phyloP scores from a whole-genome alignment of 1,140 invertebrate species.

The Cyclargus thomasi region DNA sequence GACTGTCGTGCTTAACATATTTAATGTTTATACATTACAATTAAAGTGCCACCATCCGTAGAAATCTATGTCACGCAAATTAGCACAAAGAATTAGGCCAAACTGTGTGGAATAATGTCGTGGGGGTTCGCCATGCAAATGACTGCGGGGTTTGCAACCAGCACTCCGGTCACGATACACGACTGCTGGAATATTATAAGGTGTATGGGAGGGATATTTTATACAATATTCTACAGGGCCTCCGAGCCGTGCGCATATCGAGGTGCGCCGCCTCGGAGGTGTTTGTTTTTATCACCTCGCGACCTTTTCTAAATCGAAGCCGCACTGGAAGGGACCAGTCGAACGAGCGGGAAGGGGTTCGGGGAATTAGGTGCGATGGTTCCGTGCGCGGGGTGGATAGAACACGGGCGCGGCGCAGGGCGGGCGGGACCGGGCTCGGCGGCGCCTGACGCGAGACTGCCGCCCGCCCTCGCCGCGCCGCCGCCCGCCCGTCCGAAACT shows the following conservation, averaged over 20 bases:
- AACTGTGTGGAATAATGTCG: slow-evolving; percentile 25
- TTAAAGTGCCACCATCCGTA: slow-evolving; percentile 20
- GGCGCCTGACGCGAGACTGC: slow-evolving; percentile 66
- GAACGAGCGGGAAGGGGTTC: slow-evolving; percentile 19
- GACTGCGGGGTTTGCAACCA: not conserved
- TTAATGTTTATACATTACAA: slow-evolving; percentile 17
- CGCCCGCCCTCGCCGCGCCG: slow-evolving; percentile 36
- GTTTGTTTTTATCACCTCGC: slow-evolving; percentile 14
- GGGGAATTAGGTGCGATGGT: slow-evolving; percentile 32
- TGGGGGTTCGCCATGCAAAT: not conserved
- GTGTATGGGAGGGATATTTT: slow-evolving; percentile 21
- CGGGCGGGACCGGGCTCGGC: slow-evolving; percentile 46
- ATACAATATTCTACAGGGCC: slow-evolving; percentile 31
- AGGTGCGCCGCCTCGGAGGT: slow-evolving; percentile 40
- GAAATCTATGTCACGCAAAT: slow-evolving; percentile 33
- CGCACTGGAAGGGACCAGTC: slow-evolving; percentile 1
- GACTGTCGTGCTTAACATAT: slow-evolving; percentile 3
- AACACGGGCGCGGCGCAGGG: slow-evolving; percentile 18
- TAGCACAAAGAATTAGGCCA: slow-evolving; percentile 34
- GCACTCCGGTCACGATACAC: not conserved
- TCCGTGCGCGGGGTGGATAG: not conserved
- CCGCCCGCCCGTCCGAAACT: slow-evolving; percentile 45
- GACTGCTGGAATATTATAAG: slow-evolving; percentile 7
- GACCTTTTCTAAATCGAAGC: not conserved
- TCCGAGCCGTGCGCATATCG: slow-evolving; percentile 63